Evolutionary conservation across 2,113 vertebrate species (phyloP), one percentile per base, ranked within the genome.

Genomic region (Enhydra lutris): DNA sequence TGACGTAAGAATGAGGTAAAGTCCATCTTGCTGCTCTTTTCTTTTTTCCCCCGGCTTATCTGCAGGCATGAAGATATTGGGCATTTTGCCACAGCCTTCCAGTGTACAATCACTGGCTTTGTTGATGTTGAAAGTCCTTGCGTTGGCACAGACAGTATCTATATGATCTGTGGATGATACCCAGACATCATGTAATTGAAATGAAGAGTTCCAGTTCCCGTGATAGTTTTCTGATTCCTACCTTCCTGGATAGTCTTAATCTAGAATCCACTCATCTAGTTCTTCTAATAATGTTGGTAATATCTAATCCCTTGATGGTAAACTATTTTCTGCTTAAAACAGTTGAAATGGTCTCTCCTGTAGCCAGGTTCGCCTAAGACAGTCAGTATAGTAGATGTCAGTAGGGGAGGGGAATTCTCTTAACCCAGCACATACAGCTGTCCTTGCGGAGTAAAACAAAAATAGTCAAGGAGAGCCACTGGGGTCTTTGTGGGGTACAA

Each of bases 331-430:
- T 67, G 4, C 39, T 87, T 84, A 79, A 88, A 85, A 39, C 29
- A 65, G 12, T 3, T 57, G n/a, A 59, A n/a, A 57, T 84, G 12
- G 0, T 7, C 80, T 88, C 23, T 84, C 10, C 29, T 69, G 0
- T 36, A 76, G 23, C 6, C 5, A 74, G 36, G 36, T 89, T 6
- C 10, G 7, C 57, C 67, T 11, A 17, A 79, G 50, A 39, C 1
- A 59, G n/a, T 23, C 52, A 50, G 52, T 36, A 17, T 59, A 8
- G 42, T 47, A 26, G 5, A 20, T n/a, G 21, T 63, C 59, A 57
- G 0, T 1, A n/a, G 14, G 10, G 24, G 14, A 79, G 2, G 2
- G 17, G 12, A 13, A 17, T 45, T 61, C 3, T 71, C 29, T 12
- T 52, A 45, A 71, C 4, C 59, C 50, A 63, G 13, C 26, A 79